Evolutionary conservation across 2,797 vertebrate genomes (phyloP).

Genomic region (Onychomys arenicola): DNA sequence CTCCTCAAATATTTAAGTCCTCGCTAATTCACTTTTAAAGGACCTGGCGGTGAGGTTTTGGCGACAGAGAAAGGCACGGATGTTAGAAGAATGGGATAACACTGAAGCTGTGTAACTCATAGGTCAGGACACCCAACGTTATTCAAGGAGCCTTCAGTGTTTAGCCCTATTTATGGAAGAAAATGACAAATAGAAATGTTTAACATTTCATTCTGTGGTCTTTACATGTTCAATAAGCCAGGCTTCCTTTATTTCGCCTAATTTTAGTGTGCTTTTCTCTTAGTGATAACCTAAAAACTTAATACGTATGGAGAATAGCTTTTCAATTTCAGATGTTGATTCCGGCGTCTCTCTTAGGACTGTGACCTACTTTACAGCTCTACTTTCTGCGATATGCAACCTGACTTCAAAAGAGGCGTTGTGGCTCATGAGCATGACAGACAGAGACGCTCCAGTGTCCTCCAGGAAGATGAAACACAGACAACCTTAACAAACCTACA

Average conservation of each 20-base stretch:
- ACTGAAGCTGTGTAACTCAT: not conserved
- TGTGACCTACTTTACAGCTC: slow-evolving; percentile 81
- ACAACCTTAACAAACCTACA: not conserved
- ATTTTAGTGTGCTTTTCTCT: slow-evolving; percentile 68
- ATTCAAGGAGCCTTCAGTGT: not conserved
- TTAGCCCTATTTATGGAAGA: not conserved
- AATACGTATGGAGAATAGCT: slow-evolving; percentile 75
- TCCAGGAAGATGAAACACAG: slow-evolving; percentile 25
- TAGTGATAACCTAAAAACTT: slow-evolving; percentile 75
- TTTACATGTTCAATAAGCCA: slow-evolving; percentile 27
- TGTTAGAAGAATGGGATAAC: not conserved
- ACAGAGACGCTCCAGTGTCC: slow-evolving; percentile 50
- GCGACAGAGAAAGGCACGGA: not conserved
- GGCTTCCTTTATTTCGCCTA: slow-evolving; percentile 62
- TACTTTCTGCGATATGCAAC: slow-evolving; percentile 67
- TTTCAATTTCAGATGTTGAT: slow-evolving; percentile 81
- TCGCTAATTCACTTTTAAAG: slow-evolving; percentile 68
- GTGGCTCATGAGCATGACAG: slow-evolving; percentile 59
- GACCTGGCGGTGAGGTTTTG: slow-evolving; percentile 46
- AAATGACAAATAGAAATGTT: slow-evolving; percentile 60
- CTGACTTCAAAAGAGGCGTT: slow-evolving; percentile 68
- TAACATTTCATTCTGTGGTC: not conserved
- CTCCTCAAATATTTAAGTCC: slow-evolving; percentile 40
- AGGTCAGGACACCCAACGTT: not conserved
- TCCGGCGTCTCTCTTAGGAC: slow-evolving; percentile 76